phyloP scores from a whole-genome alignment of 2,113 vertebrate genomes.

The Irena cyanogastra region DNA sequence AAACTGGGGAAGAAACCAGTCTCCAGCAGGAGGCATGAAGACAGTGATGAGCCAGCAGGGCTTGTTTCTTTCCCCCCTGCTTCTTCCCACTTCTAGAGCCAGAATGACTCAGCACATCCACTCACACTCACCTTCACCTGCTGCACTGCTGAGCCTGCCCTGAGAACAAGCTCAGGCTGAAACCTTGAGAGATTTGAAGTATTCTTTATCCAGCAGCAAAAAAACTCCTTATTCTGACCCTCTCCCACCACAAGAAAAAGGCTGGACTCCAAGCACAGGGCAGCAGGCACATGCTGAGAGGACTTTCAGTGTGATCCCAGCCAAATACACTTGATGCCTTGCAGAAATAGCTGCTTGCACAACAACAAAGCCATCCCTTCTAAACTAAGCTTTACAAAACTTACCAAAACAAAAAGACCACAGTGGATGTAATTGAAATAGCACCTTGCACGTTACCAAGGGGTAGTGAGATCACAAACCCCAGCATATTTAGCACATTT shows the following conservation, averaged over 20 bases:
- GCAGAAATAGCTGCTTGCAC: neutral
- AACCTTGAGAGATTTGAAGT: neutral
- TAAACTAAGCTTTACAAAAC: neutral
- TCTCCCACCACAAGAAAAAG: neutral
- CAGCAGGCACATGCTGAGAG: neutral
- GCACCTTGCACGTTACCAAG: neutral
- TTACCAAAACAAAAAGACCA: neutral
- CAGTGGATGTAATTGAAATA: neutral
- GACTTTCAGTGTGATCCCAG: neutral
- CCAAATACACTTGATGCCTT: accelerated
- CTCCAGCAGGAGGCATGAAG: neutral
- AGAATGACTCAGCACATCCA: neutral
- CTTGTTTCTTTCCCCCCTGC: accelerated
- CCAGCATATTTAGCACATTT: neutral
- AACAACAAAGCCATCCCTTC: neutral
- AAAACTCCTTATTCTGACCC: neutral
- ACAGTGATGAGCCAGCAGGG: neutral
- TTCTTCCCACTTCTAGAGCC: neutral
- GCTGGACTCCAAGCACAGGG: neutral
- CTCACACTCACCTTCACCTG: neutral
- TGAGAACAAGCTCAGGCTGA: neutral
- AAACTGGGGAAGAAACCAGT: neutral
- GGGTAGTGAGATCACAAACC: neutral
- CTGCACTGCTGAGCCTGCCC: neutral
- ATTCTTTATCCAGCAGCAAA: neutral